Base-by-base conservation (phyloP, 1,140 invertebrate species). In the Tetramorium alpestre region DNA sequence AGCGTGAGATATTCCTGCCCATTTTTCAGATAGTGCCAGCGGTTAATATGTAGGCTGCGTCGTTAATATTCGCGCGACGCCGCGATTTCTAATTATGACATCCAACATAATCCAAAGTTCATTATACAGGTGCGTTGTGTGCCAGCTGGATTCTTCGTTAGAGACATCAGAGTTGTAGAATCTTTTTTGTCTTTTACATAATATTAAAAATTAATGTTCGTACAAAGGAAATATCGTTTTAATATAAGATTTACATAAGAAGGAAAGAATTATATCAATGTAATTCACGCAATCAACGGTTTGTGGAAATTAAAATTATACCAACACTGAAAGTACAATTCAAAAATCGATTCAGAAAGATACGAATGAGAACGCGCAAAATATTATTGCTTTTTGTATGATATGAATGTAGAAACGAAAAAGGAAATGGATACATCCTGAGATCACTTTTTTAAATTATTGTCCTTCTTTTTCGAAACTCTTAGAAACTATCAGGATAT, bases 1-100 rank as follows among this genome's bases (percentile, higher is more conserved):
- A n/a, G 69, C 25, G 51, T 49, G 56, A 84, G 69, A 75, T 84
- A 84, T 75, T 84, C 16, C 69, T 60, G 28, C 25, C 13, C 69
- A 84, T 84, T 84, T 84, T 84, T 84, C 80, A 84, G 28, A 41
- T 33, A 47, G 41, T 16, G 28, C 69, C 69, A 38, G 54, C 69
- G 18, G 41, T 33, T 84, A 75, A 84, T 73, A 75, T 84, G 69
- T 84, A 84, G 69, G 54, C 25, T 60, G 67, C 69, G 69, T 62
- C 80, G 69, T 84, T 84, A 84, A 75, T 75, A 84, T 84, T 75
- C 51, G 54, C 41, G 41, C 80, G 72, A 62, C 58, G 54, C 25
- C 28, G 62, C 58, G 11, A 81, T 87, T 84, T 85, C 88, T 90
- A 90, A 90, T 89, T 90, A 85, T 87, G 73, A 60, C 78, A 10